Evolutionary conservation across 2,797 vertebrate genomes (phyloP).

Genomic region (Iguana delicatissima): DNA sequence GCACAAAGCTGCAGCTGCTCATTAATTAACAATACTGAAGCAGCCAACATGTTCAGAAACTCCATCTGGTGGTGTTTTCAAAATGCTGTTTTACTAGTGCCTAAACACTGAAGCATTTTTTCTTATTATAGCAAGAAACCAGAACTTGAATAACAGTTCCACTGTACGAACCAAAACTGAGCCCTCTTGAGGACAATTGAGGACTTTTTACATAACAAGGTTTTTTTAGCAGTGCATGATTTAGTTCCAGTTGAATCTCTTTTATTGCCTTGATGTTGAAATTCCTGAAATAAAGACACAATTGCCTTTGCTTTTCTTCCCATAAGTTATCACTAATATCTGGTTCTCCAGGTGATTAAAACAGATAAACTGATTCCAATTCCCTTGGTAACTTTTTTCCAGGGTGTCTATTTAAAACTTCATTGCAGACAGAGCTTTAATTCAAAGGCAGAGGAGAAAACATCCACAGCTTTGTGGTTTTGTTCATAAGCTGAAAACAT

Average conservation of each 20-base stretch:
- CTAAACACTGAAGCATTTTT: no score
- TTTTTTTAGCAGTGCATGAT: background rate
- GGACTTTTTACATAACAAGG: background rate
- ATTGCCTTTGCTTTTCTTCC: background rate
- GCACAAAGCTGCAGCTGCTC: slow-evolving; percentile 55
- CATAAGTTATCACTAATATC: background rate
- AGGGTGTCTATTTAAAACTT: background rate
- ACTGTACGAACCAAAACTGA: background rate
- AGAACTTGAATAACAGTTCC: slow-evolving; percentile 2
- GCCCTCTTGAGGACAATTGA: background rate
- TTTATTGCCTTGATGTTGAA: background rate
- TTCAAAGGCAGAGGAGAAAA: background rate
- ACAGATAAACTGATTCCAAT: background rate
- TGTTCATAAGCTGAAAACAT: background rate
- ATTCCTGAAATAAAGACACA: background rate
- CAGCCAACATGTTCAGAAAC: background rate
- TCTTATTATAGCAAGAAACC: background rate
- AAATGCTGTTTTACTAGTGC: background rate
- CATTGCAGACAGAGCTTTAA: background rate
- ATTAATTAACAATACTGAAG: background rate
- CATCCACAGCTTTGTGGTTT: background rate
- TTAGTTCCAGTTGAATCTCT: background rate
- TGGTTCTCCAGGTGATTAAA: background rate
- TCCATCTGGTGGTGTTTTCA: slow-evolving; percentile 23
- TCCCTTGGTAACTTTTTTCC: background rate